phyloP scores from a whole-genome alignment of 2,888 invertebrate genomes.

The Cheilosia soror region DNA sequence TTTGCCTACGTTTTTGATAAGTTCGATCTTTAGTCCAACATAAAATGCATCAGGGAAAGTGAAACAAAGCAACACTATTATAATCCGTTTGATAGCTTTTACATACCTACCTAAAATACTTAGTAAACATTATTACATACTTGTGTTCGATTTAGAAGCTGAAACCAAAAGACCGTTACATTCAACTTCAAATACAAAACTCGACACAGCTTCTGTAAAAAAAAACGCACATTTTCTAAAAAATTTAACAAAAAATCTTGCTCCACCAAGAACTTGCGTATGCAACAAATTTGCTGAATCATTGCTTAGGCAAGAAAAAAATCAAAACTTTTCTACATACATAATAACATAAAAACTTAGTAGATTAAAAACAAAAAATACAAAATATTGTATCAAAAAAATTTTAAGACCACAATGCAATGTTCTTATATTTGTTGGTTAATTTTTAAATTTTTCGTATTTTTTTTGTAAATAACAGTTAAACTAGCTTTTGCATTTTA shows the following conservation, averaged over 20 bases:
- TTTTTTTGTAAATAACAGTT: constrained; percentile 52
- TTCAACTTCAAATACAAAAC: constrained; percentile 1
- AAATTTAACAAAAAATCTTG: background rate
- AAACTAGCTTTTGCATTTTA: constrained; percentile 45
- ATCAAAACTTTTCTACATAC: background rate
- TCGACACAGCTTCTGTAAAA: background rate
- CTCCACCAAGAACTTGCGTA: background rate
- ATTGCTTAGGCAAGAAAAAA: constrained; percentile 22
- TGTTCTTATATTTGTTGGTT: constrained; percentile 17
- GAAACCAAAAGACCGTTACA: background rate
- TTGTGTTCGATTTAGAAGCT: background rate
- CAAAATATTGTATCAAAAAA: background rate
- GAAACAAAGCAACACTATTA: too few relatives aligned
- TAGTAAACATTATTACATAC: background rate
- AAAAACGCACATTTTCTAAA: constrained; percentile 31
- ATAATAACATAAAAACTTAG: background rate
- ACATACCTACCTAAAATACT: too few relatives aligned
- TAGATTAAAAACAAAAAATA: constrained; percentile 6
- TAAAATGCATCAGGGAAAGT: too few relatives aligned
- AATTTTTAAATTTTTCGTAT: background rate
- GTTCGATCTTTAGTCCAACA: too few relatives aligned
- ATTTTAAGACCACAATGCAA: constrained; percentile 28
- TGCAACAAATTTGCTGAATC: background rate
- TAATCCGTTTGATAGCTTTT: too few relatives aligned
- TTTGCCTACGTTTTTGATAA: too few relatives aligned